phyloP scores from a whole-genome alignment of 2,113 vertebrate species.

The Motacilla alba region DNA sequence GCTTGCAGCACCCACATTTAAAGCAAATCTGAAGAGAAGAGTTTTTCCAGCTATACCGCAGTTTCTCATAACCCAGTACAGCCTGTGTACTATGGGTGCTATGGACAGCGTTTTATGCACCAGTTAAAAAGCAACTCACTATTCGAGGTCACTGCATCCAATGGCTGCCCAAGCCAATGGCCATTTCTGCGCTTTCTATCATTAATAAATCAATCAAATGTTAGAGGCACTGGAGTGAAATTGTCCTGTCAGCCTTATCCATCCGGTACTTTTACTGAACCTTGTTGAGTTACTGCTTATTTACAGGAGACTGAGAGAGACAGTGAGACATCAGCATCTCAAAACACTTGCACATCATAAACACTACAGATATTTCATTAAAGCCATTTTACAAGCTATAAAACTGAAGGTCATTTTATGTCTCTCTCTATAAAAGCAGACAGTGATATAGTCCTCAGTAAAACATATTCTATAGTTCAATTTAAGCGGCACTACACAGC shows the following conservation, averaged over 20 bases:
- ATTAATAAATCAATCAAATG: background rate
- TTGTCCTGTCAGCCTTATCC: background rate
- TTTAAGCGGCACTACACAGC: background rate
- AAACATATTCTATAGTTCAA: accelerated
- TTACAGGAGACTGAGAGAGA: background rate
- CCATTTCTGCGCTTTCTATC: background rate
- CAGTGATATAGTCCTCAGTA: background rate
- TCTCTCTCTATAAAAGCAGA: background rate
- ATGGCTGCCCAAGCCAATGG: background rate
- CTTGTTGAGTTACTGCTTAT: background rate
- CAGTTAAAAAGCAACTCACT: background rate
- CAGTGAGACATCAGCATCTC: background rate
- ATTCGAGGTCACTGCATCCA: background rate
- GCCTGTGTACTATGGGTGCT: background rate
- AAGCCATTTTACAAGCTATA: background rate
- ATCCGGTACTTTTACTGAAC: background rate
- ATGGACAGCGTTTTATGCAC: accelerated
- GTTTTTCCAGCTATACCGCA: background rate
- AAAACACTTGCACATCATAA: background rate
- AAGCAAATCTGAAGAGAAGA: background rate
- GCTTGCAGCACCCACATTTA: background rate
- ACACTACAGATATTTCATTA: background rate
- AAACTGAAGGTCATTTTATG: background rate
- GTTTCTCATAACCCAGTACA: background rate
- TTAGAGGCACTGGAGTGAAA: background rate